Evolutionary conservation across 1,140 invertebrate genomes (phyloP), one percentile per base, ranked within the genome.

Genomic region (Magallana angulata): DNA sequence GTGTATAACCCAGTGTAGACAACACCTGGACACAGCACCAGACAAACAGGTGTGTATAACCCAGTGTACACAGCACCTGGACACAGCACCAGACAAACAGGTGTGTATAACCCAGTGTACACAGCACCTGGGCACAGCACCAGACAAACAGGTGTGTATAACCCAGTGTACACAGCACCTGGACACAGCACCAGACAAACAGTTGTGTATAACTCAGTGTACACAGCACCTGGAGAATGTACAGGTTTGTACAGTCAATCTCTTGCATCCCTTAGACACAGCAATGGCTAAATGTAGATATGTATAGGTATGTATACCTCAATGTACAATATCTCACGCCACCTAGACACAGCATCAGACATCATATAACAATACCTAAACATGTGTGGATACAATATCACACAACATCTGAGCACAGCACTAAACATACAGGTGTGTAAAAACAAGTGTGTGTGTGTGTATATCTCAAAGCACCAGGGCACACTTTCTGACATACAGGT

Each of bases 11-110:
- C 24, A 24, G 24, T 24, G 24, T 24, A 24, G 0, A 24, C 90
- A 90, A 16, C 91, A 92, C 56, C 85, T 92, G 11, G 91, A 92
- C 56, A 92, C 89, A 59, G 82, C 88, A 8, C 91, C 92, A 11
- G 90, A 89, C 14, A 92, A 92, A 48, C 89, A 92, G 91, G 92
- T 92, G 85, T 18, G 82, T 68, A 48, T 57, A n/a, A 12, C 36
- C 6, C 36, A 11, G 5, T 0, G 30, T 11, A 36, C 9, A 36
- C 36, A 36, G 71, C 24, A 24, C 24, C 24, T 24, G 18, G 18
- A 36, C 9, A 36, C 36, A 36, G 71, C 24, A 24, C 24, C 24
- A 1, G 24, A 24, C 24, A 24, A 1, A 24, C 8, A 62, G 60
- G 60, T 62, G 18, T 62, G 60, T 16, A 24, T 24, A 24, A 24